Evolutionary conservation across 2,888 invertebrate species (phyloP), one percentile per base, ranked within the genome.

Genomic region (Chalcosyrphus nemorum): DNA sequence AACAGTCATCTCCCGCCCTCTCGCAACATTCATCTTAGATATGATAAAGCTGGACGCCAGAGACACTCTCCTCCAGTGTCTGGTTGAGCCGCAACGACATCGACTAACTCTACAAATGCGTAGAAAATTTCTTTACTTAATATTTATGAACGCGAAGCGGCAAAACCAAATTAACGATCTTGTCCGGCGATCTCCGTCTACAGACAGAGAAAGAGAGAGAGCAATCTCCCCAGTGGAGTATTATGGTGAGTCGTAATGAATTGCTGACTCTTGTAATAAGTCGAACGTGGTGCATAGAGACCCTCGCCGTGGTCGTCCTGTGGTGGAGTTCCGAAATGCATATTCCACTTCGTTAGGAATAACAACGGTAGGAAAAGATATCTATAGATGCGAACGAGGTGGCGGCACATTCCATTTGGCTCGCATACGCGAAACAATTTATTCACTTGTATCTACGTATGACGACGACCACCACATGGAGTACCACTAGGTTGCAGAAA

Each of bases 141-240:
- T 71, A 87, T 87, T 86, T 74, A 78, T 81, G 70, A 87, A 87
- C 87, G 88, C 88, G 86, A 87, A 87, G 87, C 87, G 88, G 88
- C 86, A 88, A 86, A 88, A 89, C 88, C 88, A 89, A 90, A 90
- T 90, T 89, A 90, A 90, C 89, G 87, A 90, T 89, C 90, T 89
- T 90, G 89, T 89, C 88, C 65, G 43, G 11, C 45, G 72, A 63
- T 63, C 76, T 63, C 77, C 65, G 13, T 70, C 63, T 38, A 56
- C 43, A 71, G 56, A 56, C n/a, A n/a, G n/a, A n/a, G n/a, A n/a
- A n/a, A n/a, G n/a, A n/a, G n/a, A n/a, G n/a, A n/a, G n/a, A n/a
- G n/a, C n/a, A 21, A 57, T 66, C 66, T 65, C 57, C 57, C 17
- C 50, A 32, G 32, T 70, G 66, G 54, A 70, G 77, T 71, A 61